These are phyloP conservation scores for Pangasius larnaudii DNA, from an alignment of 2,797 vertebrate species.

Conservation along the genomic window DNA sequence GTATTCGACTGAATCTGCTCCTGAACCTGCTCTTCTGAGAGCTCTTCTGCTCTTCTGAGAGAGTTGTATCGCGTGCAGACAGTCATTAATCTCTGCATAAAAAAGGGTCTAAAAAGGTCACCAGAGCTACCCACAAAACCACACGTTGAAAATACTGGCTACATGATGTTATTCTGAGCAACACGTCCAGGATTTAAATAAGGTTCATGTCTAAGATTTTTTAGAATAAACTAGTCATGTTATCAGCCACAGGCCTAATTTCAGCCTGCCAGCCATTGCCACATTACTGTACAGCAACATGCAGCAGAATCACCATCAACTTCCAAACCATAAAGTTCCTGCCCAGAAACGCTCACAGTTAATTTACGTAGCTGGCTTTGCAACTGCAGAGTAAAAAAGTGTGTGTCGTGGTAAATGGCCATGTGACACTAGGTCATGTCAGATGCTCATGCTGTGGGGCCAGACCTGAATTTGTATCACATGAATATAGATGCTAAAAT, in stretches of 20 bases:
- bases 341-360: neutral
- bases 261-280: neutral
- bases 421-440: neutral
- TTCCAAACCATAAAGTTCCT: neutral
- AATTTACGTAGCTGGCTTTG: neutral
- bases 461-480: constrained; percentile 10
- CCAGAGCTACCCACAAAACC: neutral
- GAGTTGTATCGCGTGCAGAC: too few relatives aligned
- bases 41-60: neutral
- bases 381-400: neutral
- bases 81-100: neutral
- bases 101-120: neutral
- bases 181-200: neutral
- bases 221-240: neutral
- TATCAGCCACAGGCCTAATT: neutral
- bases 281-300: constrained; percentile 2
- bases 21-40: neutral
- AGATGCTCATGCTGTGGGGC: neutral
- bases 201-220: neutral
- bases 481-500: neutral
- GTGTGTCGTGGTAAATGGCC: constrained; percentile 22
- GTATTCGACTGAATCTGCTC: neutral
- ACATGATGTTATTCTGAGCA: neutral
- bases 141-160: neutral
- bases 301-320: neutral